Conservation (phyloP, 2,888 invertebrate genomes). For the Lomographa bimaculata region DNA sequence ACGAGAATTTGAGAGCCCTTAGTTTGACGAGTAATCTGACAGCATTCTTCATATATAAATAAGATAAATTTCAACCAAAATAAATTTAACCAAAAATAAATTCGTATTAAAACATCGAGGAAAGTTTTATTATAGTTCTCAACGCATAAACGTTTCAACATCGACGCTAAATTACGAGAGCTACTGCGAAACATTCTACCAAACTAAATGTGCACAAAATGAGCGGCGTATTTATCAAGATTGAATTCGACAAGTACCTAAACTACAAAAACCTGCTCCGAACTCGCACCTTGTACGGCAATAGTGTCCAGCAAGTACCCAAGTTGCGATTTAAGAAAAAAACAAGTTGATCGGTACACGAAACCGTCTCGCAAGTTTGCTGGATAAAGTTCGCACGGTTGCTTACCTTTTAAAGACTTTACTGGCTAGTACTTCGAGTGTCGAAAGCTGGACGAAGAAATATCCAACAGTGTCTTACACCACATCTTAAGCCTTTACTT, state of each 20-base stretch:
- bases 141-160: slow-evolving; percentile 36
- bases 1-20: no score
- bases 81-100: slow-evolving; percentile 22
- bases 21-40: no score
- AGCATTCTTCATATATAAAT: no score
- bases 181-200: slow-evolving; percentile 40
- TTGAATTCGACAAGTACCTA: slow-evolving; percentile 55
- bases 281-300: slow-evolving; percentile 59
- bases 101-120: slow-evolving; percentile 16
- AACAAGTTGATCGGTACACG: slow-evolving; percentile 69
- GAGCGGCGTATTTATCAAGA: slow-evolving; percentile 64
- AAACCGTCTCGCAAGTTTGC: slow-evolving; percentile 66
- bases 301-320: slow-evolving; percentile 68
- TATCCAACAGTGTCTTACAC: slow-evolving; percentile 42
- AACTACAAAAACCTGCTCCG: slow-evolving; percentile 65
- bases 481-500: slow-evolving; percentile 30
- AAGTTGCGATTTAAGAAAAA: slow-evolving; percentile 64
- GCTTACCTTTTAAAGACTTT: slow-evolving; percentile 62
- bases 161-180: slow-evolving; percentile 34
- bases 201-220: slow-evolving; percentile 60
- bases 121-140: slow-evolving; percentile 27
- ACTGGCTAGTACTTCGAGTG: slow-evolving; percentile 48
- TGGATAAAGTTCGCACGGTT: slow-evolving; percentile 64
- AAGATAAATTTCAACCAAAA: background rate
- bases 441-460: slow-evolving; percentile 55